phyloP scores from a whole-genome alignment of 2,113 vertebrate genomes.

The Oncorhynchus masou region DNA sequence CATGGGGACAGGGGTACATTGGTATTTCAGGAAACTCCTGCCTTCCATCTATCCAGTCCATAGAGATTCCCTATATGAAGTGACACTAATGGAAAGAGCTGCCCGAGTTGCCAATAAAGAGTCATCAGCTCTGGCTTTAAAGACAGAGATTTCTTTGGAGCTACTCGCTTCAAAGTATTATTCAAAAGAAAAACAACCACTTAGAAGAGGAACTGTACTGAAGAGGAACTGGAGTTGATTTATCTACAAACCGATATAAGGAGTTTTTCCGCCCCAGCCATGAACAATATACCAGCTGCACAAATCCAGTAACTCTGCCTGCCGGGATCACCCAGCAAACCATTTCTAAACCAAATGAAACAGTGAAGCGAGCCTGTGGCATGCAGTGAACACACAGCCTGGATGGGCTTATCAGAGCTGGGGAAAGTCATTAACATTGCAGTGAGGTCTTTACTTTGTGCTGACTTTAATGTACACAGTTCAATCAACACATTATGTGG shows the following conservation, averaged over 20 bases:
- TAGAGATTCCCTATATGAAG: conserved; percentile 48
- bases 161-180: conserved; percentile 50
- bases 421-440: conserved; percentile 66
- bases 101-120: conserved; percentile 34
- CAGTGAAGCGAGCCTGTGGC: conserved; percentile 15
- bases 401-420: conserved; percentile 58
- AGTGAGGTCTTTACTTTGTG: conserved; percentile 52
- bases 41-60: conserved; percentile 21
- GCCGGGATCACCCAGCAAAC: conserved; percentile 30
- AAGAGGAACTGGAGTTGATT: conserved; percentile 43
- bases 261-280: conserved; percentile 50
- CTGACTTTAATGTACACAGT: conserved; percentile 66
- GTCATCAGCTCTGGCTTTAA: conserved; percentile 51
- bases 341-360: conserved; percentile 29
- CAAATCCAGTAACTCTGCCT: conserved; percentile 40
- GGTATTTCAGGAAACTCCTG: conserved; percentile 53
- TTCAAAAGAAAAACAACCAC: conserved; percentile 54
- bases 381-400: conserved; percentile 41
- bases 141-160: conserved; percentile 25
- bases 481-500: conserved; percentile 52
- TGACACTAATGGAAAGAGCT: conserved; percentile 65
- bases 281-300: conserved; percentile 41
- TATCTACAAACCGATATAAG: conserved; percentile 64
- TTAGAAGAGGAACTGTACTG: conserved; percentile 32
- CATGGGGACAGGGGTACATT: conserved; percentile 29